These are phyloP conservation scores for Tachypleus tridentatus DNA, from an alignment of 1,140 invertebrate genomes.

Conservation along the genomic window DNA sequence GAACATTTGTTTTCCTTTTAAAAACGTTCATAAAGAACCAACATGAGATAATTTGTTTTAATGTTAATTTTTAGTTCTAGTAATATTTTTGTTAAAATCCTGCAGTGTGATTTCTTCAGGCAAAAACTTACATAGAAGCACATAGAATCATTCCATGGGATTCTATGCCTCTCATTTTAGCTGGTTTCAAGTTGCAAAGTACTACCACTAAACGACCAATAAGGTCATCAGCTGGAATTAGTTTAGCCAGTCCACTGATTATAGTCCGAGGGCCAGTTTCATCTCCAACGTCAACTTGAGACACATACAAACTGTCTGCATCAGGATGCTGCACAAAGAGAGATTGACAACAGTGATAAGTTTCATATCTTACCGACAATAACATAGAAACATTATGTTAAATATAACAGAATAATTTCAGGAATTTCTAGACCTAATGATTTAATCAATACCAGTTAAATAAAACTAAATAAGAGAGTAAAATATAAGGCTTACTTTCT, in stretches of 20 bases:
- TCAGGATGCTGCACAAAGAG: conserved; percentile 58
- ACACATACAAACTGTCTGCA: conserved; percentile 87
- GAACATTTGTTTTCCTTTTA: too few relatives aligned
- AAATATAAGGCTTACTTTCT: too few relatives aligned
- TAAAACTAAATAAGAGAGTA: too few relatives aligned
- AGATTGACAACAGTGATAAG: too few relatives aligned
- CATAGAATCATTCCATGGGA: conserved; percentile 75
- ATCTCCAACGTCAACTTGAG: conserved; percentile 67
- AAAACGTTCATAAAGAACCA: too few relatives aligned
- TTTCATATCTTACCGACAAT: too few relatives aligned
- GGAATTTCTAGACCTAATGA: too few relatives aligned
- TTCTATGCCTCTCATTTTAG: conserved; percentile 74
- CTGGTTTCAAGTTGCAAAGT: conserved; percentile 84
- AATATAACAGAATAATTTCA: too few relatives aligned
- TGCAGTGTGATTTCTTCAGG: conserved; percentile 3
- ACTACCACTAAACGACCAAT: conserved; percentile 71
- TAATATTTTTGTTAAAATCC: background rate
- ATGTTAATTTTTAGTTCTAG: background rate
- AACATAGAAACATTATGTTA: too few relatives aligned
- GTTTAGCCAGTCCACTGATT: conserved; percentile 81
- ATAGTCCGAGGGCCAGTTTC: conserved; percentile 44
- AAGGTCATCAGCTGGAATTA: conserved; percentile 77
- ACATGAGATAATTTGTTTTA: too few relatives aligned
- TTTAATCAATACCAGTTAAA: too few relatives aligned
- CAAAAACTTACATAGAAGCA: conserved; percentile 56